Percentiles rank a stretch among this genome's conserved stretches.
Conservation (phyloP, 2,888 invertebrate genomes). For the Sussaba pulchella region DNA sequence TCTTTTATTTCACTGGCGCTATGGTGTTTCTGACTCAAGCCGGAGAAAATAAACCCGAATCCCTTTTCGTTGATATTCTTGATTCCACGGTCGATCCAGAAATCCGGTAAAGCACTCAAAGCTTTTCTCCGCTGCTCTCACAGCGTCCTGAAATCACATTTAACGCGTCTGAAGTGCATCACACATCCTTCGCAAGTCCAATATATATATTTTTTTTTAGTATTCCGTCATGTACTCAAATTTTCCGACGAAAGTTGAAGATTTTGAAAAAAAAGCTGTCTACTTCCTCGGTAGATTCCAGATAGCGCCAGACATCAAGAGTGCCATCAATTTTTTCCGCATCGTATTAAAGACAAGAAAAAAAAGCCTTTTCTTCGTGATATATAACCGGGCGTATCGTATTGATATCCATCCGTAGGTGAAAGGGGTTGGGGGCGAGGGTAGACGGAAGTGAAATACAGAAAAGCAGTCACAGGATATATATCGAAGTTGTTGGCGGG, state of each 20-base stretch:
- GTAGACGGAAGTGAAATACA: conserved; percentile 53
- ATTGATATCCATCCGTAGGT: conserved; percentile 56
- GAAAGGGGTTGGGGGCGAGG: conserved; percentile 50
- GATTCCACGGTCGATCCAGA: conserved; percentile 8
- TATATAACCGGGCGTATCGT: conserved; percentile 36
- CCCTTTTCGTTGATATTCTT: conserved; percentile 12
- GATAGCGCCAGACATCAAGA: too few species aligned
- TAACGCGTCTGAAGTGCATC: too few species aligned
- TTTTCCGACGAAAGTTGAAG: too few species aligned
- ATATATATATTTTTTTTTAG: too few species aligned
- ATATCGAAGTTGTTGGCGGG: conserved; percentile 56
- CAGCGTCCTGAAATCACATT: not conserved
- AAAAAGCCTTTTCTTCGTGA: not conserved
- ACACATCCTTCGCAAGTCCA: too few species aligned
- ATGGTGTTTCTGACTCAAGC: conserved; percentile 29
- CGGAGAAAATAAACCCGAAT: not conserved
- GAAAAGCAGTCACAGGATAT: conserved; percentile 22
- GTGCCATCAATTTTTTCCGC: conserved; percentile 16
- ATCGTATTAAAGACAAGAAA: not conserved
- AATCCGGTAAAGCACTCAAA: not conserved
- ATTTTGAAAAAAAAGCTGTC: too few species aligned
- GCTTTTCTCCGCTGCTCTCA: not conserved
- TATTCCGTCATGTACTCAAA: too few species aligned
- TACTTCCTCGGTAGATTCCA: too few species aligned
- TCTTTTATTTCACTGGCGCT: not conserved